These are phyloP conservation scores for Lampropteryx suffumata DNA, from an alignment of 2,888 invertebrate genomes.

Conservation along the genomic window DNA sequence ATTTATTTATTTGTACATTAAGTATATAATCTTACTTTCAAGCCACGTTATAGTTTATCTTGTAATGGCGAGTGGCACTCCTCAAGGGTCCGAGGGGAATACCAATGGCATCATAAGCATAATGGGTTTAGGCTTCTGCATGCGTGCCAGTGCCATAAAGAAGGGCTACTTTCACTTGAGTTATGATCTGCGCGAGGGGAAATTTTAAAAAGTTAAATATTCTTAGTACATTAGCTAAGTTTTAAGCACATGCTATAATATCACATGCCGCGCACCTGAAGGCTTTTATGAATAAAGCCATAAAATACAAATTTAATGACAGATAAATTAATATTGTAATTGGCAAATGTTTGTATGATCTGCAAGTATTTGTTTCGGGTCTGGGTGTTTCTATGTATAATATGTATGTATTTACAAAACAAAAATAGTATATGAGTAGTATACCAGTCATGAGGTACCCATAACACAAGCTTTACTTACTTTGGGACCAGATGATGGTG, in stretches of 20 bases:
- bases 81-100: conserved; percentile 53
- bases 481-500: no score
- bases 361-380: no score
- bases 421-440: no score
- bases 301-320: conserved; percentile 21
- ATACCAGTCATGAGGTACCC: no score
- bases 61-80: conserved; percentile 47
- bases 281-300: conserved; percentile 11
- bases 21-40: not conserved
- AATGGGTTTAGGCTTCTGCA: conserved; percentile 55
- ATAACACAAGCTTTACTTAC: no score
- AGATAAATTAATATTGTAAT: no score
- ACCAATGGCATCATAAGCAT: conserved; percentile 61
- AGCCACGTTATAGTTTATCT: conserved; percentile 34
- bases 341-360: no score
- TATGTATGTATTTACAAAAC: no score
- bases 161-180: conserved; percentile 60
- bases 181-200: conserved; percentile 40
- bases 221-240: conserved; percentile 30
- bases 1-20: no score
- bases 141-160: conserved; percentile 46
- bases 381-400: no score
- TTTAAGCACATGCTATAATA: conserved; percentile 4
- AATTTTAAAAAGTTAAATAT: conserved; percentile 39
- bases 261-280: conserved; percentile 1